Evolutionary conservation across 2,113 vertebrate genomes (phyloP).

Genomic region (Oceanites oceanicus): DNA sequence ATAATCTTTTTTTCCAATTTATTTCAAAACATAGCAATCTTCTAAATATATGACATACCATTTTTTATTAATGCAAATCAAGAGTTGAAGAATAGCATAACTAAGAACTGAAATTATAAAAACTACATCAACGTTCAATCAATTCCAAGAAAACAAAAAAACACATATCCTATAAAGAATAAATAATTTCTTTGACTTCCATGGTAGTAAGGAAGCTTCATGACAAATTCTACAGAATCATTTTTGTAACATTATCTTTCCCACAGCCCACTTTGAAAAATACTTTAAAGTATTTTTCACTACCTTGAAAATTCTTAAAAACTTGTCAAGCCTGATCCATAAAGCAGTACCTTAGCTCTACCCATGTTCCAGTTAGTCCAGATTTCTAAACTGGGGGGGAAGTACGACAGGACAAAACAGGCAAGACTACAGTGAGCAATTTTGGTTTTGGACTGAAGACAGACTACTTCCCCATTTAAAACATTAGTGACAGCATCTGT

Average conservation of each 20-base stretch:
- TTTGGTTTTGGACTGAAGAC: background rate
- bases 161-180: background rate
- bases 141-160: background rate
- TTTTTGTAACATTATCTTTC: background rate
- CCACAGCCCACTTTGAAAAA: background rate
- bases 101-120: background rate
- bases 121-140: background rate
- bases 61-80: background rate
- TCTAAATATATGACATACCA: background rate
- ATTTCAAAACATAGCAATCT: background rate
- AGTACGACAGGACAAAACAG: background rate
- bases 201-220: background rate
- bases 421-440: background rate
- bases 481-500: background rate
- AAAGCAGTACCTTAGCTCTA: background rate
- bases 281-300: background rate
- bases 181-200: background rate
- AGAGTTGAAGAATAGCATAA: background rate
- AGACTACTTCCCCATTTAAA: background rate
- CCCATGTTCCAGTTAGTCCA: background rate
- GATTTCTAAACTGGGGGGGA: background rate
- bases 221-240: background rate
- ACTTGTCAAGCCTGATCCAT: background rate
- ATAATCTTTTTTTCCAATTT: background rate
- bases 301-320: background rate